Evolutionary conservation across 2,797 vertebrate genomes (phyloP), one percentile per base, ranked within the genome.

Genomic region (Centropyge bicolor): DNA sequence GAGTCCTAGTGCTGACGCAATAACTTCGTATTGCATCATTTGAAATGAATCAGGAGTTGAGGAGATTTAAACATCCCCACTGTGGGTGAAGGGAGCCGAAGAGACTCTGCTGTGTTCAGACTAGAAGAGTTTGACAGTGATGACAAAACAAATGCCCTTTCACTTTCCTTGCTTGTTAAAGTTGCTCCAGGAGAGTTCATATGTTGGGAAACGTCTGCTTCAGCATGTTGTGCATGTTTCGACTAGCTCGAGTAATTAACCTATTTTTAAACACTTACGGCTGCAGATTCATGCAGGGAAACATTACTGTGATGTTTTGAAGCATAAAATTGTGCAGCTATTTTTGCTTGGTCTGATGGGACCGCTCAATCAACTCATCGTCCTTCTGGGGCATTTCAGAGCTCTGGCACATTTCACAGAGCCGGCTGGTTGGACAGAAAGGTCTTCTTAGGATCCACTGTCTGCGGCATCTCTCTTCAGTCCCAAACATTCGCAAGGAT

Each of bases 321-420:
- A 85, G 56, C 52, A 55, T 68, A 1, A 74, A 48, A 74, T 60
- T 14, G 57, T 65, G 66, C 40, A 77, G 70, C 83, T 89, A 88
- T 89, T 86, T 88, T 72, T 66, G 13, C 35, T 62, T 2, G 0
- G 43, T 49, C 84, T 87, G 71, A 85, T 74, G 84, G 84, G 80
- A 88, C 78, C 65, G 2, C 55, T 83, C 57, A 60, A 52, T 85
- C 75, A 68, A 55, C 52, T 69, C 79, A 45, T 78, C 66, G 19
- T 76, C 69, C 80, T 80, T 84, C 43, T 76, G 69, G 76, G 74
- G 55, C 22, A 14, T 84, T 78, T 79, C 69, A 70, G 41, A 75
- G 65, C 54, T 59, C 48, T 81, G 83, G 81, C 74, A 77, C 62
- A 19, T 86, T 68, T 88, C 7, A 83, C 20, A 0, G 19, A 83